Base-by-base conservation (phyloP, 2,888 invertebrate species). In the Aphodius sticticus region DNA sequence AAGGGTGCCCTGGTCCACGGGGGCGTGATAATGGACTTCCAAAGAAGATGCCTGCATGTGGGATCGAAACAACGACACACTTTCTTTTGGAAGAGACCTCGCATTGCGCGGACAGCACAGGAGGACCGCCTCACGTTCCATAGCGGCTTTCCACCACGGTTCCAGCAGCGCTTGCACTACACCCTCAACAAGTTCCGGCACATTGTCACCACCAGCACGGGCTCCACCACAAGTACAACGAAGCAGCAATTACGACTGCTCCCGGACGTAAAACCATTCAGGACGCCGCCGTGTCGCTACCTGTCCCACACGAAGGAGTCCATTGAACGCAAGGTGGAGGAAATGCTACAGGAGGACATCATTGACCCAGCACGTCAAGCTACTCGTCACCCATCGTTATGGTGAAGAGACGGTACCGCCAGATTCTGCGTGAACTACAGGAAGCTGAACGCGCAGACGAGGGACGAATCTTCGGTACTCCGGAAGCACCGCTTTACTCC, bases 351-450 rank as follows among this genome's bases (percentile, higher is more conserved):
- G 9, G 79, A 81, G n/a, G 83, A 81, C 35, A 80, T 84, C 15
- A 82, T 84, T 16, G 82, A 53, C 83, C 84, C 7, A 79, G 79
- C 15, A 80, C 76, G 0, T 81, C 81, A 16, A 69, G 78, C 5
- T 83, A 82, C 80, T 75, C 77, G 14, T 83, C 82, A 2, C 80
- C 83, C 2, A 76, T 76, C 12, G 76, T 84, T 6, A 71, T 84
- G 12, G 81, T 82, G 16, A 80, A 77, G 69, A 84, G 83, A 84
- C 70, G 84, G 83, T 0, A 71, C 35, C 12, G 78, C 70, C 14
- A 79, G 84, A 2, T 85, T 85, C 77, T 82, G 82, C n/a, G 82
- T 82, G 0, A 84, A 84, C 72, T 85, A 81, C 71, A 83, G 84
- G 4, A 78, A 79, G 36, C 78, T 85, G 69, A 83, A 84, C 81